These are phyloP conservation scores for Leucoraja erinaceus DNA, from an alignment of 2,113 vertebrate genomes.

Conservation along the genomic window DNA sequence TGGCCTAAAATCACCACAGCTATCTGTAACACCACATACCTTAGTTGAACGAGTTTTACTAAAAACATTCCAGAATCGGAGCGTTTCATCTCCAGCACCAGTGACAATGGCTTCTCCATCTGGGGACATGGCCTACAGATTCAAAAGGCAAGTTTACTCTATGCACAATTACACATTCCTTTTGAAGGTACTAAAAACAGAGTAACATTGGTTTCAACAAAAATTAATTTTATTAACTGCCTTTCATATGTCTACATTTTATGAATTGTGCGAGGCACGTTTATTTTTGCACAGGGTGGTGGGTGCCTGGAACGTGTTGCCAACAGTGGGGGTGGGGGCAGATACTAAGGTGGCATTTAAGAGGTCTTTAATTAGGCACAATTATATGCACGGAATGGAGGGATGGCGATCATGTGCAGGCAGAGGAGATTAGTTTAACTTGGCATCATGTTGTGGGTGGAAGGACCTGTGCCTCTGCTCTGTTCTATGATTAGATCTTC, in stretches of 20 bases:
- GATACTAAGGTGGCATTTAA: no score
- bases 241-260: no score
- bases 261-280: no score
- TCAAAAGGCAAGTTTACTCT: background rate
- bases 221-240: background rate
- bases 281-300: no score
- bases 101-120: slow-evolving; percentile 98
- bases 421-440: no score
- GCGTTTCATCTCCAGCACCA: slow-evolving; percentile 89
- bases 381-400: no score
- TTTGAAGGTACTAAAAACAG: background rate
- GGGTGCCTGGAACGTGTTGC: no score
- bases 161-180: background rate
- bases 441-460: no score
- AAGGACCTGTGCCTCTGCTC: no score
- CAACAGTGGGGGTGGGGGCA: no score
- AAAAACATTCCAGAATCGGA: slow-evolving; percentile 97
- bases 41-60: slow-evolving; percentile 96
- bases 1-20: background rate
- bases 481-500: background rate
- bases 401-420: no score
- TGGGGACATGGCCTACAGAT: slow-evolving; percentile 86
- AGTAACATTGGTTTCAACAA: background rate
- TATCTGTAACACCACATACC: slow-evolving; percentile 54
- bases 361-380: no score